phyloP scores from a whole-genome alignment of 2,888 invertebrate genomes.

The Tinea semifulvella region DNA sequence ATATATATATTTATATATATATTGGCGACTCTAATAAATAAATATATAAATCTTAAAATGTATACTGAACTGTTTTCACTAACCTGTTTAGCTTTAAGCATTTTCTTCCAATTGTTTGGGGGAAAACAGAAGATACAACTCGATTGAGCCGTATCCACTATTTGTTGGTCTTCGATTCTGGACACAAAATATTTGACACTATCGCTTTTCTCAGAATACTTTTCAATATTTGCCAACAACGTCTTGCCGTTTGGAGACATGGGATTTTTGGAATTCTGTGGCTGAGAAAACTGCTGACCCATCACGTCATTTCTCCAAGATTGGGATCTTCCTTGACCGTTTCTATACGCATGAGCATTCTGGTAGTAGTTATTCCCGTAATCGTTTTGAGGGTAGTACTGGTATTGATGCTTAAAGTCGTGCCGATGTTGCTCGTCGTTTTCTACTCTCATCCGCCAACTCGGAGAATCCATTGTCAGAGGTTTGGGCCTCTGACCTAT shows the following conservation, averaged over 20 bases:
- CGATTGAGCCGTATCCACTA: conserved; percentile 64
- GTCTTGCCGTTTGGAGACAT: conserved; percentile 47
- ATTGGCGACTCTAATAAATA: too few relatives aligned
- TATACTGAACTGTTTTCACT: too few relatives aligned
- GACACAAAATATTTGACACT: conserved; percentile 66
- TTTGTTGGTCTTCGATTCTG: conserved; percentile 64
- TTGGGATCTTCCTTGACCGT: conserved; percentile 30
- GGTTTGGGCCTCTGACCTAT: conserved; percentile 81
- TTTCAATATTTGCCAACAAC: conserved; percentile 47
- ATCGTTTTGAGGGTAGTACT: conserved; percentile 25
- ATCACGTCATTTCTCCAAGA: conserved; percentile 28
- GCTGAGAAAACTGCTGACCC: conserved; percentile 28
- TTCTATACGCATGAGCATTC: conserved; percentile 28
- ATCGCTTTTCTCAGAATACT: conserved; percentile 31
- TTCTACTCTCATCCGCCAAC: conserved; percentile 39
- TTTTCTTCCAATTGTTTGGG: conserved; percentile 67
- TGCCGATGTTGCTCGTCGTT: conserved; percentile 22
- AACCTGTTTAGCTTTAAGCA: conserved; percentile 69
- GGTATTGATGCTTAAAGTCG: conserved; percentile 30
- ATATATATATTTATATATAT: too few relatives aligned
- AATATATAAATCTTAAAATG: too few relatives aligned
- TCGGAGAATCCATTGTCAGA: conserved; percentile 65
- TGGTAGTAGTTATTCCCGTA: not conserved
- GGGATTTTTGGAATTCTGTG: conserved; percentile 41
- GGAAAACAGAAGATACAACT: conserved; percentile 68